phyloP scores from a whole-genome alignment of 2,797 vertebrate species.

The Chelonia mydas region DNA sequence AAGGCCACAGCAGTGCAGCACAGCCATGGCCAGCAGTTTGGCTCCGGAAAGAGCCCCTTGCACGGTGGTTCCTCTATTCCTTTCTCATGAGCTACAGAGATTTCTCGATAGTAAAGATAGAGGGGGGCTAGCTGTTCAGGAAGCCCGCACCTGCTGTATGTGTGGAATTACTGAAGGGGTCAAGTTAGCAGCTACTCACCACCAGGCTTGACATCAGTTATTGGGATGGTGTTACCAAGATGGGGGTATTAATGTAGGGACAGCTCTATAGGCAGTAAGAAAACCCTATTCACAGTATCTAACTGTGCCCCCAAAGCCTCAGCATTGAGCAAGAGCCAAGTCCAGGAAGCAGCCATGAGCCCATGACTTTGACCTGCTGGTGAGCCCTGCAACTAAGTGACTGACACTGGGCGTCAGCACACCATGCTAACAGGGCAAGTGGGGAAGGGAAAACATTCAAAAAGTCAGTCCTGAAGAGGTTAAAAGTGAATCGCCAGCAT shows the following conservation, averaged over 20 bases:
- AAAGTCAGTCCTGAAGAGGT: not conserved
- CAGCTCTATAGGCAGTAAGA: not conserved
- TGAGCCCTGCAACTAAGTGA: not conserved
- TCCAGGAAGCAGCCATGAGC: not conserved
- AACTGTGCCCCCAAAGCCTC: not conserved
- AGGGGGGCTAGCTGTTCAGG: not conserved
- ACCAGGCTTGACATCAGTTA: not conserved
- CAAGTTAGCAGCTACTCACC: not conserved
- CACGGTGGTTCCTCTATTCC: not conserved
- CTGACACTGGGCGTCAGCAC: not conserved
- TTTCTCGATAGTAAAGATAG: not conserved
- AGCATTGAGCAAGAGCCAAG: not conserved
- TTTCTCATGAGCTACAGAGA: not conserved
- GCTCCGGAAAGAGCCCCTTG: not conserved
- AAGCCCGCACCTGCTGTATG: not conserved
- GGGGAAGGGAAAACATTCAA: not conserved
- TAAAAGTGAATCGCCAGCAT: not conserved
- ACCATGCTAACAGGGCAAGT: not conserved
- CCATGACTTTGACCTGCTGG: not conserved
- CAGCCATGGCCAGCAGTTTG: not conserved
- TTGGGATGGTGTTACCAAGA: not conserved
- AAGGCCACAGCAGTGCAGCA: not conserved
- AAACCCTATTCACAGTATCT: not conserved
- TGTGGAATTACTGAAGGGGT: not conserved
- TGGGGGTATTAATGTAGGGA: not conserved